Base-by-base conservation (phyloP, 2,888 invertebrate genomes). In the Andrena hattorfiana region DNA sequence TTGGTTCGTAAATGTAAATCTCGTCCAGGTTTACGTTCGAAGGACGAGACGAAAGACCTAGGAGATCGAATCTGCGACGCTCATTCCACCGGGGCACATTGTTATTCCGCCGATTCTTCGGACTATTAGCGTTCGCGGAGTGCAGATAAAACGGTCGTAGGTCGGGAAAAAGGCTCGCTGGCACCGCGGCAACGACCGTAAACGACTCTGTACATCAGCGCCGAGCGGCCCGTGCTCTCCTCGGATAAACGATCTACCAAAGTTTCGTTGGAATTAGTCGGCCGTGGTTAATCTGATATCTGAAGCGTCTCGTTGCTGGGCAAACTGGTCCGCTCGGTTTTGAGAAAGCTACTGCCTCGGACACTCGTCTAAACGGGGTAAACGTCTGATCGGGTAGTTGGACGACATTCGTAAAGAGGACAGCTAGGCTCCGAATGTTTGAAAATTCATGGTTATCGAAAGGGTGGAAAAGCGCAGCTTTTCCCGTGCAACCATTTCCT, bases 81-180 rank as follows among this genome's bases (percentile, higher is more conserved):
- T 78, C 26, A 23, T 70, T 66, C 49, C 59, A 72, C 35, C 56
- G 59, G 32, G 49, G 48, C 59, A 56, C 59, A 79, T 85, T 79
- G 74, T 82, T 82, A 85, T 79, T 81, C 72, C 59, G 26, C 35
- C 74, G 78, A 82, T 79, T 75, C 82, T 85, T 79, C 66, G 63
- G 76, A 62, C 64, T 63, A 84, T 85, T 82, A 84, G 62, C 63
- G 81, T 72, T 69, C 75, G 28, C 70, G 54, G 20, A 56, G 66
- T 54, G 74, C 30, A 68, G 81, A 84, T 81, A 81, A 85, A 81
- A 78, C 75, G 69, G 35, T 69, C 76, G 64, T 80, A 75, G 73
- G 59, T 84, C 73, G 48, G 59, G 26, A 35, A 76, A 81, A 26
- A 85, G 67, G 75, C 48, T 42, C 49, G 70, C 28, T 67, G 28